Evolutionary conservation across 1,140 invertebrate species (phyloP), one percentile per base, ranked within the genome.

Genomic region (Trichonephila clavipes): DNA sequence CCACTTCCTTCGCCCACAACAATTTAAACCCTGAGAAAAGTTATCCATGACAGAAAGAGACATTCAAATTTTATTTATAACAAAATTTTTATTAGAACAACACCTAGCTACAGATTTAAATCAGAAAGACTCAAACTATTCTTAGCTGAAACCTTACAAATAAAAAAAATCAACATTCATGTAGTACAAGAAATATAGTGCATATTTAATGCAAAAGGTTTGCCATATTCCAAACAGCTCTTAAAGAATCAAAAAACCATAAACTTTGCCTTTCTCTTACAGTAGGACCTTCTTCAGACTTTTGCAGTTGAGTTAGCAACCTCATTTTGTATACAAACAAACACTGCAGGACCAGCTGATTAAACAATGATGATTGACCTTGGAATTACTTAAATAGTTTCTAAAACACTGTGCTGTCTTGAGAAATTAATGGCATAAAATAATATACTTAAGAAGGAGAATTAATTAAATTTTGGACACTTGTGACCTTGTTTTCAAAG

Each of bases 201-300:
- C 62, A 86, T 69, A 44, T 81, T 92, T 40, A 94, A 88, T 94
- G 88, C 18, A 94, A 81, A n/a, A 91, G 66, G 77, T 94, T 90
- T n/a, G 89, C 94, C 34, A 94, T 81, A 69, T 94, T 94, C 94
- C 94, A 94, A 34, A 94, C 88, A 82, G 94, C 94, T 91, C 82
- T 94, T 69, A 94, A 64, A 10, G 94, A 94, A 87, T 91, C 88
- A 86, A 94, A 51, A 69, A 89, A 85, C 64, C 66, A 87, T 34
- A 94, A 64, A 81, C 77, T 34, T 64, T 58, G 61, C 44, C 82
- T 86, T 85, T 94, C 61, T 62, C 44, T 58, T 85, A 24, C 21
- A 90, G 88, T 58, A 61, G 77, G 40, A 59, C 58, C n/a, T 90
- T 86, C 77, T 64, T 90, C 81, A 85, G 18, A 72, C 72, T 89